Conservation (phyloP, 2,888 invertebrate species). For the Coecobrya sp. region DNA sequence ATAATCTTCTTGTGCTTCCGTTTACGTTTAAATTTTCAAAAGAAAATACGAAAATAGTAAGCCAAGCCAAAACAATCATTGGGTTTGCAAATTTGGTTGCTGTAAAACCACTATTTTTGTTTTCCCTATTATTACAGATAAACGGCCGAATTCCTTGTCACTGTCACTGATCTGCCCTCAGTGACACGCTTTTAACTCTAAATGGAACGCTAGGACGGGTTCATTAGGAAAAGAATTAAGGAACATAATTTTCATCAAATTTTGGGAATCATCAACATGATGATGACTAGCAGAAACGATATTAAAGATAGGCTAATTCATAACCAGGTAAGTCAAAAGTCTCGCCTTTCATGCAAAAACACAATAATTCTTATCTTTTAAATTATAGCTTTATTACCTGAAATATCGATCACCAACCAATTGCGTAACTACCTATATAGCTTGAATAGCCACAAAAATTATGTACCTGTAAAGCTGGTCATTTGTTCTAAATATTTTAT, state of each 20-base stretch:
- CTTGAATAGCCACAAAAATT: too few relatives aligned
- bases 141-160: background rate
- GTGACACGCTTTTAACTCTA: background rate
- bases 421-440: background rate
- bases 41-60: too few relatives aligned
- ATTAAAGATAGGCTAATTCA: slow-evolving; percentile 84
- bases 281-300: slow-evolving; percentile 83
- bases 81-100: too few relatives aligned
- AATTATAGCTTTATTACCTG: background rate
- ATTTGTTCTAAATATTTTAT: background rate
- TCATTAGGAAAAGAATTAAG: background rate
- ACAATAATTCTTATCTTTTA: too few relatives aligned
- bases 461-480: background rate
- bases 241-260: too few relatives aligned
- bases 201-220: background rate
- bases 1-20: too few relatives aligned
- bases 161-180: background rate
- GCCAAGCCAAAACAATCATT: too few relatives aligned
- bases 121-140: too few relatives aligned
- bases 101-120: too few relatives aligned
- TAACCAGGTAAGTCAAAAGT: slow-evolving; percentile 82
- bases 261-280: slow-evolving; percentile 58
- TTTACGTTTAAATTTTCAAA: too few relatives aligned
- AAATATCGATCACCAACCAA: background rate
- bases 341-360: too few relatives aligned